Evolutionary conservation across 2,797 vertebrate genomes (phyloP), one percentile per base, ranked within the genome.

Genomic region (Choloepus didactylus): DNA sequence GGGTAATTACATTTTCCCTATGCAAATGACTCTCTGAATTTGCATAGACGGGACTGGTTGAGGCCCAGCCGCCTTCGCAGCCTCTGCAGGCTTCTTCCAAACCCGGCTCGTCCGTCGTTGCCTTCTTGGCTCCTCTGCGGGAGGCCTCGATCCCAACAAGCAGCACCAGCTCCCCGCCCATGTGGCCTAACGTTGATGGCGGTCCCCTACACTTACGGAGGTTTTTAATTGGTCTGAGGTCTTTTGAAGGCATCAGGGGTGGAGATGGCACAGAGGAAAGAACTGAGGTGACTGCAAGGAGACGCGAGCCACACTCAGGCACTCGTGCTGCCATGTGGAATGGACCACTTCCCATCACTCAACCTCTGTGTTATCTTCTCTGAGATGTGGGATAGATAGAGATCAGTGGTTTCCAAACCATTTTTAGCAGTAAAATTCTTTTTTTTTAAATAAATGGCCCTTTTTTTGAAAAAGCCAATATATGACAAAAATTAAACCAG

Each of bases 1-100:
- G 56, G 62, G 82, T 94, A 97, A 97, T 95, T 94, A 92, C 70
- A 93, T 95, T 97, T 96, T 95, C 69, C 91, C 46, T 62, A 86
- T 93, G 89, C 85, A 96, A 75, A 97, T 90, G n/a, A 23, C 16
- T 93, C 60, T 79, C 29, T 35, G n/a, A 64, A 97, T 94, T 96
- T 97, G 75, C 93, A 93, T 80, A 88, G 89, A 87, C 8, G 59
- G 49, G 18, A 3, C 25, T 51, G 31, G 67, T 66, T 21, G 83
- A 89, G 41, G 14, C 44, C 73, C 62, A 51, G 44, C 35, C 41
- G 21, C 46, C 59, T 46, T 4, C 44, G 31, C 56, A 31, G 41
- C 60, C 79, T 76, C 16, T 15, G 16, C 41, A 6, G 44, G 27
- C n/a, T 80, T 67, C 5, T n/a, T 69, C 29, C 18, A 81, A 59